Evolutionary conservation across 2,888 invertebrate genomes (phyloP), one percentile per base, ranked within the genome.

Genomic region (Apoda limacodes): DNA sequence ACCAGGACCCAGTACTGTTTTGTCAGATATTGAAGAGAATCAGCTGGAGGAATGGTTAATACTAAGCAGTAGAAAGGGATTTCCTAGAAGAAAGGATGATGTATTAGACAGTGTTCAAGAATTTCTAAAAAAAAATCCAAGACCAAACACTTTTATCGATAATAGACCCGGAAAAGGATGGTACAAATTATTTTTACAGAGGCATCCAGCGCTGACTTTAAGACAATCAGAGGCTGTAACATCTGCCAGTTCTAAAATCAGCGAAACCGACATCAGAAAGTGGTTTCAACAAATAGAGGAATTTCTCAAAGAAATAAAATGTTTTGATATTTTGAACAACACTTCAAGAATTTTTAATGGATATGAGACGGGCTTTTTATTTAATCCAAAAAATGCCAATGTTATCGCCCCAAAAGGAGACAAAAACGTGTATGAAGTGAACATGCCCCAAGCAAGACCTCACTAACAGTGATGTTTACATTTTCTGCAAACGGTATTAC

Each of bases 381-480:
- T 48, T 12, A 46, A 45, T 15, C 46, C 48, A 3, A 48, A 48
- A 37, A 46, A 10, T 23, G 42, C 45, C 7, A 25, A 31, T 9
- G 50, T 52, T 30, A 22, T 52, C 3, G 23, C 32, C 7, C 27
- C 24, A 28, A 50, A 38, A 35, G 44, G 50, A 23, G 37, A 44
- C 22, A 50, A 25, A 42, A 56, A 62, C 36, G 52, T 67, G 1
- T 62, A 67, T 37, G 55, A 65, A 43, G 46, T 66, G 12, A 61
- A 60, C 25, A 48, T 53, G 21, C 50, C 55, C 7, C 40, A 38
- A 12, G 43, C 52, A 69, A 68, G 46, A 40, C 47, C 3, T 50
- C 49, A 10, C 39, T 67, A 13, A 65, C 63, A 9, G 64, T 62
- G 0, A 47, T 69, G 54, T 65, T 63, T 35, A 55, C 60, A 9